Evolutionary conservation across 2,113 vertebrate genomes (phyloP), one percentile per base, ranked within the genome.

Genomic region (Anoplopoma fimbria): DNA sequence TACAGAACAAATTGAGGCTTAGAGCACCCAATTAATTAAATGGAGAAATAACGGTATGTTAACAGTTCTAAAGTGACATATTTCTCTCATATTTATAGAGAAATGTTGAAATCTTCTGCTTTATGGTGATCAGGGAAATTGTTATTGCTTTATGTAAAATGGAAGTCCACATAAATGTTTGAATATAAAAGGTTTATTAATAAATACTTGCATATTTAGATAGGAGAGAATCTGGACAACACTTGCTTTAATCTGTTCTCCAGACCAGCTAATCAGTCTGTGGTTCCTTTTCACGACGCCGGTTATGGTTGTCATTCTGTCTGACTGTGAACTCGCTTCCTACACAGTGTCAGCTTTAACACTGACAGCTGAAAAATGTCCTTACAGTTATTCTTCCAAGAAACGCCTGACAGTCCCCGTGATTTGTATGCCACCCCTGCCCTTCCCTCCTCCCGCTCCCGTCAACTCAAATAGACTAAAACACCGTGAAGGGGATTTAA

Each of bases 331-430:
- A 74, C 81, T 82, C 25, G 4, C 34, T 87, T 75, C 71, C 65
- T 53, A 45, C 71, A 77, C 65, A 58, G 27, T 60, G 34, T 71
- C 65, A 73, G 51, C 36, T 76, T 69, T 31, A 81, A 82, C 36
- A 69, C 49, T 75, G 86, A 87, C 87, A 90, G 69, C 58, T 85
- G 71, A 90, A 84, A 78, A 88, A 89, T 73, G 75, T 88, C 74
- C 72, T 84, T 31, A 75, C 79, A 83, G 87, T 89, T 88, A 75
- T 60, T 84, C 69, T 61, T 51, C 75, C 81, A 69, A 65, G 71
- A 87, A 84, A 72, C 6, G 69, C 64, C 70, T 89, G 88, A 87
- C 89, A 88, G 81, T 84, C 80, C 29, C 40, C 67, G 72, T 79
- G 61, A 81, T 79, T 87, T 85, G 61, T 85, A 27, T 69, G 70